Percentiles rank a stretch among this genome's conserved stretches.
Conservation (phyloP, 1,140 invertebrate genomes). For the Bombus ignitus region DNA sequence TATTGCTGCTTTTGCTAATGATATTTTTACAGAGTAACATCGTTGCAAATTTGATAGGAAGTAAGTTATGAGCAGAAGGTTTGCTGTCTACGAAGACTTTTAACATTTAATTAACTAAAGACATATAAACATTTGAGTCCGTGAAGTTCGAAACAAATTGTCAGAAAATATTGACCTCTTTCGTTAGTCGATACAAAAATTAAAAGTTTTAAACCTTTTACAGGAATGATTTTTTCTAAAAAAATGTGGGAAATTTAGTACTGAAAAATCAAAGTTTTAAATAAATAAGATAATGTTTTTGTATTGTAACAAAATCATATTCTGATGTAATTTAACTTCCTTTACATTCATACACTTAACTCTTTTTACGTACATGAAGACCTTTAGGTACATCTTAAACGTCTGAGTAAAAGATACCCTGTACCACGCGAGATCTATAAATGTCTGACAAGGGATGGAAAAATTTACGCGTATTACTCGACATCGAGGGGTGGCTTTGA, state of each 20-base stretch:
- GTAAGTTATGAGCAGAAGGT: not conserved
- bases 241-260: not conserved
- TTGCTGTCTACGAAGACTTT: not conserved
- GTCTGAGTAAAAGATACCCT: not conserved
- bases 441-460: conserved; percentile 30
- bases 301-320: not conserved
- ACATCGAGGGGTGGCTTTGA: conserved; percentile 46
- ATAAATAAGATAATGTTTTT: not conserved
- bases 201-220: not conserved
- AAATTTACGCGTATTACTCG: conserved; percentile 60
- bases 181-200: too few species aligned
- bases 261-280: too few species aligned
- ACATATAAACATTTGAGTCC: too few species aligned
- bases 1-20: too few species aligned
- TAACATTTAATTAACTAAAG: too few species aligned
- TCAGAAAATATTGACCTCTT: too few species aligned
- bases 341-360: not conserved
- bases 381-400: too few species aligned
- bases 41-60: not conserved
- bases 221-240: not conserved
- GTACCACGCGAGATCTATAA: not conserved
- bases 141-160: too few species aligned
- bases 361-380: too few species aligned
- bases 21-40: not conserved
- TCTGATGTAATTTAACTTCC: not conserved